Evolutionary conservation across 2,113 vertebrate species (phyloP), one percentile per base, ranked within the genome.

Genomic region (Poecile atricapillus): DNA sequence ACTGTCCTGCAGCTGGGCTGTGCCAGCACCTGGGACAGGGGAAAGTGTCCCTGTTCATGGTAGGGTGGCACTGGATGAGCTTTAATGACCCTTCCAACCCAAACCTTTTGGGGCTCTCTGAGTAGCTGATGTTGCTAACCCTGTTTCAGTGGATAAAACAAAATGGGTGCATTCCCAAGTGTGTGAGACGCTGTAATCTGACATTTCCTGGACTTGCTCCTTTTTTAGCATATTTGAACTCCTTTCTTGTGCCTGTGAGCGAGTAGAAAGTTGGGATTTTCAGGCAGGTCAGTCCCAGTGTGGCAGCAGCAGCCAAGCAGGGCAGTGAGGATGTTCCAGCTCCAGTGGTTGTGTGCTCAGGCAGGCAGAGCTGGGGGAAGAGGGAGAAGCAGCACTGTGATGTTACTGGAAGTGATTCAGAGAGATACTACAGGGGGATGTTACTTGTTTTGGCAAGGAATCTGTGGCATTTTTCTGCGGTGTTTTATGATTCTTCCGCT

Each of bases 61-160:
- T 53, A 18, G 25, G 62, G 14, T 27, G 37, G 44, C 0, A 18
- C 9, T 31, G 53, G 21, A 2, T 27, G 53, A 0, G 0, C 0
- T 59, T 31, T 25, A 2, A 18, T 1, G 6, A 37, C 0, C 33
- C 9, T 60, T 52, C 22, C 22, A 20, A 5, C 27, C 15, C 44
- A 65, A 33, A 28, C 7, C 4, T 24, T 17, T 25, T 27, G 2
- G 8, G 37, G 6, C 31, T 60, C 69, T 39, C 1, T 27, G 60
- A 24, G 37, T 13, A 39, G 44, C 44, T 59, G 47, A 15, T 22
- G 2, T 2, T 52, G 2, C 39, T 37, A 13, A n/a, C 31, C 59
- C 63, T 44, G 58, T 31, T 12, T 49, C 15, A 3, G 3, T 3
- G 15, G 16, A 2, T 81, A 33, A 86, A 56, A 31, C 5, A 22